Evolutionary conservation across 2,113 vertebrate genomes (phyloP).

Genomic region (Cheilinus undulatus): DNA sequence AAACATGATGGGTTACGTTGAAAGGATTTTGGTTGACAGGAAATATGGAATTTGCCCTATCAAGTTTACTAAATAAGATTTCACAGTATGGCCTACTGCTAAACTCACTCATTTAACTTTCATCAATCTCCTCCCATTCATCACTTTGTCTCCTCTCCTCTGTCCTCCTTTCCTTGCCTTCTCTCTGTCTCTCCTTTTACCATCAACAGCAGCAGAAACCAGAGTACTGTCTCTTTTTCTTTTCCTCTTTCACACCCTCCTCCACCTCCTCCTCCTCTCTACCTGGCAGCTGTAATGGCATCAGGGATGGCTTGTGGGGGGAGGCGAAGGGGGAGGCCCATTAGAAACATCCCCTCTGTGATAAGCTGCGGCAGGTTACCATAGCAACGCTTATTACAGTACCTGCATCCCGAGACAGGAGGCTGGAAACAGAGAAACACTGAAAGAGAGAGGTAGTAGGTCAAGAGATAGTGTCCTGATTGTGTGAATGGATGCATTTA

Average conservation of each 20-base stretch:
- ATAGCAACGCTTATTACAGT: constrained; percentile 58
- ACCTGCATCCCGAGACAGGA: constrained; percentile 38
- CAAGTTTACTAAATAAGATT: too few species aligned
- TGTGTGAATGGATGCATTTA: background rate
- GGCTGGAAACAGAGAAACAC: constrained; percentile 6
- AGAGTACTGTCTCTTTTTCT: background rate
- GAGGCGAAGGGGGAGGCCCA: background rate
- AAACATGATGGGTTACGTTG: too few species aligned
- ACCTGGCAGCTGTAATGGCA: constrained; percentile 42
- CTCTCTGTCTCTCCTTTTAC: background rate
- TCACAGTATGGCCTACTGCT: too few species aligned
- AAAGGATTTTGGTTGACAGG: too few species aligned
- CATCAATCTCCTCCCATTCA: background rate
- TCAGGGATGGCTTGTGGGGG: background rate
- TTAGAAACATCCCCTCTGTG: constrained; percentile 60
- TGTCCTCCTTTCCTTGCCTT: background rate
- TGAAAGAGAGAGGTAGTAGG: constrained; percentile 33
- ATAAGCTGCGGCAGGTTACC: constrained; percentile 62
- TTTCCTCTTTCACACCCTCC: constrained; percentile 8
- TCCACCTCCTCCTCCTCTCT: constrained; percentile 2
- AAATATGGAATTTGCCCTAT: too few species aligned
- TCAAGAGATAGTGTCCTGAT: constrained; percentile 37
- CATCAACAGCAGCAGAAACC: background rate
- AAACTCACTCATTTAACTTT: too few species aligned
- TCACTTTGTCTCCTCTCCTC: constrained; percentile 1